Evolutionary conservation across 2,888 invertebrate genomes (phyloP).

Genomic region (Glaucopsyche alexis): DNA sequence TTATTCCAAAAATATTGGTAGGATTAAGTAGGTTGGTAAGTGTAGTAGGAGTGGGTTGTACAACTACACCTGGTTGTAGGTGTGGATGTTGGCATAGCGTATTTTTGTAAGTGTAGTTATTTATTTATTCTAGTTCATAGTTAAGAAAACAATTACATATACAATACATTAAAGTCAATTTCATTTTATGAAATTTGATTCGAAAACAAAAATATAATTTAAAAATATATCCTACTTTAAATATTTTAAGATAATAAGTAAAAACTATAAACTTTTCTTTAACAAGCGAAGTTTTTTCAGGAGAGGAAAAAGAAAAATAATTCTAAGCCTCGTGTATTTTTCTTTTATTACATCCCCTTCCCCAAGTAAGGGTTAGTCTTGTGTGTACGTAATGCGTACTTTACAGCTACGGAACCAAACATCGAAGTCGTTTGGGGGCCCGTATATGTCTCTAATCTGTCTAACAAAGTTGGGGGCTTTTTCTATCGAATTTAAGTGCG

Average conservation of each 20-base stretch:
- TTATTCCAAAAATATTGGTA: no score
- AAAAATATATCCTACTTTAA: no score
- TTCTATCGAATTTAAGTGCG: constrained; percentile 26
- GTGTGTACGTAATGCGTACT: constrained; percentile 60
- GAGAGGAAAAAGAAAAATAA: constrained; percentile 7
- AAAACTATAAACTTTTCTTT: constrained; percentile 2
- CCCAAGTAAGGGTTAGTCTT: constrained; percentile 46
- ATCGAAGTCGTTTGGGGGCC: constrained; percentile 58
- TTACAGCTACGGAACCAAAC: constrained; percentile 63
- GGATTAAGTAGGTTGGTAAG: no score
- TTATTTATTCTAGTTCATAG: no score
- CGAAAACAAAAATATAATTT: no score
- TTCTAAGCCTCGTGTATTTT: constrained; percentile 25
- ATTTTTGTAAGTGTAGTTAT: no score
- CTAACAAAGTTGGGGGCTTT: constrained; percentile 39
- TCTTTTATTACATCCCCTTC: constrained; percentile 42
- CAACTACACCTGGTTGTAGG: no score
- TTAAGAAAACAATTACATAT: no score
- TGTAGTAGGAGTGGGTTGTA: no score
- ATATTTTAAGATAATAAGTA: background rate
- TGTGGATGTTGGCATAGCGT: no score
- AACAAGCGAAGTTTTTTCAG: background rate
- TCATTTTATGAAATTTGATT: background rate
- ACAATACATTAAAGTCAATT: no score
- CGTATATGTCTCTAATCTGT: constrained; percentile 61